Evolutionary conservation across 2,797 vertebrate species (phyloP), one percentile per base, ranked within the genome.

Genomic region (Macroramphosus scolopax): DNA sequence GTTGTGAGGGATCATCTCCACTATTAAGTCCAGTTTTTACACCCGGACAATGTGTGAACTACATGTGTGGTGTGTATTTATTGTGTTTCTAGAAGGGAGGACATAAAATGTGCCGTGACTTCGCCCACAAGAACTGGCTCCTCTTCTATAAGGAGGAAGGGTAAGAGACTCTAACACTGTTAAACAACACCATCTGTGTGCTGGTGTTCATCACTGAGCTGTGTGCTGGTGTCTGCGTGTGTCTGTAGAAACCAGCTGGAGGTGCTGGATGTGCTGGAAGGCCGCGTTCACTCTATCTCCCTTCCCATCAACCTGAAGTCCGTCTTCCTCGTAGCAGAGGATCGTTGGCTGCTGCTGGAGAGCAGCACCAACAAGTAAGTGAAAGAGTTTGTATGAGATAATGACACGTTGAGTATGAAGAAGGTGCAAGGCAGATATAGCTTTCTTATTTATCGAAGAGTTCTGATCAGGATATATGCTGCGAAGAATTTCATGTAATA

Each of bases 91-190:
- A 51, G 1, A 55, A 90, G 83, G 61, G 89, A 81, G 82, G 60
- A 11, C 82, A 92, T 60, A 97, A 92, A 90, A 98, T 98, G 94
- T 97, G 95, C 80, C 87, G 84, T 10, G 94, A 98, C 68, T 98
- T 98, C 81, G 85, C 94, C 18, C 92, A 96, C 57, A 95, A 97
- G 79, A 98, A 98, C 84, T 98, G 96, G 95, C 88, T 99, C 35
- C 90, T 97, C 24, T 96, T 99, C 88, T 98, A 93, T 81, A 93
- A 91, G 82, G 91, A 95, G 78, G 67, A 89, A 5, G 91, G 94
- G 97, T 98, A 56, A 90, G 93, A 41, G 1, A 0, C 9, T 18
- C 11, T n/a, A 2, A 2, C 28, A 18, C 14, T 17, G 8, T 16
- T 15, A 5, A 9, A 14, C 22, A 25, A 3, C 8, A 5, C 3